Percentiles rank a stretch among this genome's conserved stretches.
phyloP scores from a whole-genome alignment of 2,888 invertebrate species.

The Oligia strigilis region DNA sequence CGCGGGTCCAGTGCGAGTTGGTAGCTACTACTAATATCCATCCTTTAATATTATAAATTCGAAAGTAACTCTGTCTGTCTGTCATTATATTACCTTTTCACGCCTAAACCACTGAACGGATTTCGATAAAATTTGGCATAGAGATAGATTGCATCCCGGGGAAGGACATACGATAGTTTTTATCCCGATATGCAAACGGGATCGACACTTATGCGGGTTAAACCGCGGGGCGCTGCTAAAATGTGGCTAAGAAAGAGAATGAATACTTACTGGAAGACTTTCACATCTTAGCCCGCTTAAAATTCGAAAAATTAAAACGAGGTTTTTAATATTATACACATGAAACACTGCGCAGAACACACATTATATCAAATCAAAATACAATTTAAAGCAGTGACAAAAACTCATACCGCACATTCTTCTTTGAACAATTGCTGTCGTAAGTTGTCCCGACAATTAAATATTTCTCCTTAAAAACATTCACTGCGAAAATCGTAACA shows the following conservation, averaged over 20 bases:
- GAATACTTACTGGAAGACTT: neutral
- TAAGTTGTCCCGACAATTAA: constrained; percentile 19
- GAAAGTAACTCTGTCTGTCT: too few species aligned
- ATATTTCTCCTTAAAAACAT: constrained; percentile 49
- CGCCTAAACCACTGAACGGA: too few species aligned
- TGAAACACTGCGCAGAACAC: constrained; percentile 1
- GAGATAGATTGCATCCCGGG: too few species aligned
- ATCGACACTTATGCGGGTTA: too few species aligned
- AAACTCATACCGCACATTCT: constrained; percentile 25
- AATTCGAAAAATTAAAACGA: neutral
- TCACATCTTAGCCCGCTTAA: neutral
- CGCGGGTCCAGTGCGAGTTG: too few species aligned
- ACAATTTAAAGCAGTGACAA: constrained; percentile 36
- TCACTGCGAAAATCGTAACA: constrained; percentile 59
- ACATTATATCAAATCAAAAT: constrained; percentile 44
- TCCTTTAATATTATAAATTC: too few species aligned
- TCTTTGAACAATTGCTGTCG: constrained; percentile 36
- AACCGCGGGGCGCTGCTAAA: too few species aligned
- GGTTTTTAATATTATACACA: neutral
- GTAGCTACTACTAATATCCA: too few species aligned
- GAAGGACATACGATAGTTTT: too few species aligned
- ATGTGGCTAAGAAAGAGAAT: neutral
- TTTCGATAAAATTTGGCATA: too few species aligned
- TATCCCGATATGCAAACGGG: too few species aligned
- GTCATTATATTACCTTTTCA: too few species aligned